Evolutionary conservation across 2,888 invertebrate genomes (phyloP), one percentile per base, ranked within the genome.

Genomic region (Drosophila subquinaria): DNA sequence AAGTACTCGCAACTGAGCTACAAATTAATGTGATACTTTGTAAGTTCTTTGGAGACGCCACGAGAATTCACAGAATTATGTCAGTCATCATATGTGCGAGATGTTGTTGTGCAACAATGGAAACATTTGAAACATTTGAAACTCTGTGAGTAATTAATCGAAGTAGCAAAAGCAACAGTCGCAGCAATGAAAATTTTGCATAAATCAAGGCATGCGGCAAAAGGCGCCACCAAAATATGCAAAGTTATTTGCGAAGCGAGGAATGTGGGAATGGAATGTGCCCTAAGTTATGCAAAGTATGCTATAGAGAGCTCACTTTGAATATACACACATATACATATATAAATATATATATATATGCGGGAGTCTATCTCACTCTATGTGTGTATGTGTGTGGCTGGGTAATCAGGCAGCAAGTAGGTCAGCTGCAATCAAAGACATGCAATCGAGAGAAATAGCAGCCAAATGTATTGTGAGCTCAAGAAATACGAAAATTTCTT

Each of bases 361-460:
- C 43, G 45, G 20, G 2, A 45, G 38, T 62, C 11, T 42, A 6
- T 53, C n/a, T 48, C 20, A 52, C 23, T 60, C 35, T 33, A 10
- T 57, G 23, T 45, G 20, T 40, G 17, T 17, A 17, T 17, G 64
- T 68, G 66, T 40, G 66, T 42, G 74, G 55, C 30, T 72, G 88
- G 87, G 81, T 84, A 84, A 84, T 84, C 89, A 88, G 89, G 73
- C 89, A 71, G 84, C 87, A 84, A 89, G 72, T 84, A 88, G 83
- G 89, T 84, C 84, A 84, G 65, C 87, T 72, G 84, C 84, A 84
- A 89, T 84, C 84, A 84, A 89, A 84, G 89, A 76, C 89, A 83
- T 27, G 87, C 68, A 62, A 76, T 76, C 71, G 84, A 73, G 66
- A 79, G 64, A 76, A 82, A 82, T 73, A 73, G 53, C 76, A 88